Evolutionary conservation across 2,797 vertebrate species (phyloP).

Genomic region (Numenius phaeopus): DNA sequence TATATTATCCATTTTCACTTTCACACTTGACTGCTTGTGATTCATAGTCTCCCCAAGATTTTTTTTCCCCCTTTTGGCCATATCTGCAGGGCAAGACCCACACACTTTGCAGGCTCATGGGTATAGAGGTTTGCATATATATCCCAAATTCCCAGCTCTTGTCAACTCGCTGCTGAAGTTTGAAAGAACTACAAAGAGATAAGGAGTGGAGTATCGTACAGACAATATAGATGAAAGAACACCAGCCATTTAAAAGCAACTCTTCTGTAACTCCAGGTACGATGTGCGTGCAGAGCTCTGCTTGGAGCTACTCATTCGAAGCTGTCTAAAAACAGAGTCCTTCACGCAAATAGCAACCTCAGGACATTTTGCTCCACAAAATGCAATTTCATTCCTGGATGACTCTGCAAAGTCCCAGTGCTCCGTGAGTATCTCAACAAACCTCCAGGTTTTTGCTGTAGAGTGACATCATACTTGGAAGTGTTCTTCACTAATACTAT

Average conservation of each 20-base stretch:
- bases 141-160: not conserved
- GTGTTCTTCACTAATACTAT: slow-evolving; percentile 17
- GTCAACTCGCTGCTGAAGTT: not conserved
- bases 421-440: not conserved
- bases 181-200: not conserved
- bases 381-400: not conserved
- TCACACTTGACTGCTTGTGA: not conserved
- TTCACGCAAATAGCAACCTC: not conserved
- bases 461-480: slow-evolving; percentile 62
- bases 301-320: not conserved
- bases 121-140: not conserved
- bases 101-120: not conserved
- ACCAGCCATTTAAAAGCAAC: not conserved
- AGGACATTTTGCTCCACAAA: not conserved
- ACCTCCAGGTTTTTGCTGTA: not conserved
- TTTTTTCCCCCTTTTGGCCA: not conserved
- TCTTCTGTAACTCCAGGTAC: not conserved
- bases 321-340: not conserved
- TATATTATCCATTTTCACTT: not conserved
- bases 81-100: not conserved
- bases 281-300: fast-evolving
- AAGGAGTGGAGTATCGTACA: not conserved
- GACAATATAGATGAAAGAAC: not conserved
- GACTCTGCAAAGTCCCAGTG: slow-evolving; percentile 23
- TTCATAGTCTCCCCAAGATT: not conserved